Evolutionary conservation across 92 coral and sea anemone species (phyloP).

Genomic region (Montipora capitata): DNA sequence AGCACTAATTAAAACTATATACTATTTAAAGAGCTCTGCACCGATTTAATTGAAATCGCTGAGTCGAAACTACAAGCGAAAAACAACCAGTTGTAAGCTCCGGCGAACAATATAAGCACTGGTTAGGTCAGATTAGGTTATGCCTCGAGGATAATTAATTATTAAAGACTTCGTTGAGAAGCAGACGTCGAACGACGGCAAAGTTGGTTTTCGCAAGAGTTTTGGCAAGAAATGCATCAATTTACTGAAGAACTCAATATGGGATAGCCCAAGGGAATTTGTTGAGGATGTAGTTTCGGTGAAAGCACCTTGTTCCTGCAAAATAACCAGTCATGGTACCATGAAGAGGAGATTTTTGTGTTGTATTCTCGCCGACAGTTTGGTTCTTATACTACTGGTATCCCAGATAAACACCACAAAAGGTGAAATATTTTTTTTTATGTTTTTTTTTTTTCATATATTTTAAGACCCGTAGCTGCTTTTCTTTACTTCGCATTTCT

Average conservation of each 20-base stretch:
- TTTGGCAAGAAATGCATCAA: slow-evolving; percentile 20
- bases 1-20: too few relatives aligned
- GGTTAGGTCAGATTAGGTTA: slow-evolving; percentile 60
- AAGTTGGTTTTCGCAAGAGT: neutral
- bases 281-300: slow-evolving; percentile 28
- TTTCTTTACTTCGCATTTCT: too few relatives aligned
- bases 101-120: slow-evolving; percentile 40
- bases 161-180: slow-evolving; percentile 24
- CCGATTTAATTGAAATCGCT: neutral
- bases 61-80: slow-evolving; percentile 7
- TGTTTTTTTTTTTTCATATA: neutral
- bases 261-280: neutral
- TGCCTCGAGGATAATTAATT: slow-evolving; percentile 23
- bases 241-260: slow-evolving; percentile 5
- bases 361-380: slow-evolving; percentile 40
- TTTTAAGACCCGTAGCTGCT: too few relatives aligned
- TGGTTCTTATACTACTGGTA: slow-evolving; percentile 20
- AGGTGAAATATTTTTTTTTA: neutral
- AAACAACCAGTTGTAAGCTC: slow-evolving; percentile 56
- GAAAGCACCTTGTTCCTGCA: slow-evolving; percentile 58
- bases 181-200: slow-evolving; percentile 21
- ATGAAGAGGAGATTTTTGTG: slow-evolving; percentile 67
- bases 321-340: slow-evolving; percentile 84
- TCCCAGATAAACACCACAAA: slow-evolving; percentile 9
- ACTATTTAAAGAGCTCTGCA: neutral